Evolutionary conservation across 2,888 invertebrate genomes (phyloP), one percentile per base, ranked within the genome.

Genomic region (Epistrophella euchroma): DNA sequence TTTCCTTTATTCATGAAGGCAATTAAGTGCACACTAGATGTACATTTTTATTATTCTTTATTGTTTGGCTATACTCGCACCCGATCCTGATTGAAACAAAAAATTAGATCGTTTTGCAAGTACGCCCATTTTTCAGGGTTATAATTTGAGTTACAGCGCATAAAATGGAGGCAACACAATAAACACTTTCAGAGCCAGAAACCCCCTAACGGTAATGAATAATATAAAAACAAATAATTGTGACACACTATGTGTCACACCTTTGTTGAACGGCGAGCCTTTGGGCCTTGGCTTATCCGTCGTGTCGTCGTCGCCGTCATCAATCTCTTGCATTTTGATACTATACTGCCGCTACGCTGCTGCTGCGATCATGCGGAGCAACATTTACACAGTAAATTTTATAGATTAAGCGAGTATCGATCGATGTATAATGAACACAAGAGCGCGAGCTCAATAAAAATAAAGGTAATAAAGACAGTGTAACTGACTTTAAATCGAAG

Each of bases 231-330:
- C 25, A 66, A 56, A 52, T 50, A 62, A 64, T 47, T 50, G 78
- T 58, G 79, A 66, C 77, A 77, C 47, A 72, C 55, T 45, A 55
- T 80, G 47, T 76, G 80, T 80, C 84, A 76, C 84, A 80, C 84
- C 84, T 74, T 64, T 73, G 73, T 78, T 78, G 83, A 70, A 70
- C 73, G 25, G 2, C 25, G 68, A 83, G 70, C 56, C 74, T 22
- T 43, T 50, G 15, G n/a, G 17, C 47, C 22, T 50, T 25, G 25
- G 22, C 9, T 32, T 40, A 15, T 60, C 17, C 50, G 13, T 35
- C 52, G 10, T 13, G 13, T 58, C 35, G 66, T 11, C 28, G 9
- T 15, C 11, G 17, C 25, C 37, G 37, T 60, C 45, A 45, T 62
- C 32, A 64, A 22, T 56, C 25, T 17, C 28, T 43, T 40, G 4